phyloP scores from a whole-genome alignment of 2,797 vertebrate species.

The Myripristis murdjan region DNA sequence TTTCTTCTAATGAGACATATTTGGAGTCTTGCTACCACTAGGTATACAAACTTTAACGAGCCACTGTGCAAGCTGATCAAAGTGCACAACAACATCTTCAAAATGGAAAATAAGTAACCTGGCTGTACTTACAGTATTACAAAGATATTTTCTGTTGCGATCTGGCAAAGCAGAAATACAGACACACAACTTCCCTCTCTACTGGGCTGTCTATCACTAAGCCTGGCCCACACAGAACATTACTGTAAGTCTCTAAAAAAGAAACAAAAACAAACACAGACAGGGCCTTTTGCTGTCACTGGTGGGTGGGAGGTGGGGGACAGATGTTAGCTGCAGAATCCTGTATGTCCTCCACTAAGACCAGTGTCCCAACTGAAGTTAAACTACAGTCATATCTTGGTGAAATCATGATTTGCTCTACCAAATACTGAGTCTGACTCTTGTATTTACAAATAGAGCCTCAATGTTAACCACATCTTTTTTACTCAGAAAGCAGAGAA shows the following conservation, averaged over 20 bases:
- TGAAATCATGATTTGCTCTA: neutral
- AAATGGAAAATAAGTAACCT: slow-evolving; percentile 74
- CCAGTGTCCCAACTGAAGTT: neutral
- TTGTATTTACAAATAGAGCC: neutral
- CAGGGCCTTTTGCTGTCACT: neutral
- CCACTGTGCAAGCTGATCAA: slow-evolving; percentile 57
- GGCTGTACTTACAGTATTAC: slow-evolving; percentile 31
- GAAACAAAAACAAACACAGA: slow-evolving; percentile 21
- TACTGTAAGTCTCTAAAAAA: slow-evolving; percentile 17
- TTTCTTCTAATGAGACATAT: neutral
- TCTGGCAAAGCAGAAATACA: neutral
- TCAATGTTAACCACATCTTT: neutral
- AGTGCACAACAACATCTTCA: slow-evolving; percentile 63
- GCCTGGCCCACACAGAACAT: slow-evolving; percentile 1
- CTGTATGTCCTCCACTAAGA: neutral
- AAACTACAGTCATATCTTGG: neutral
- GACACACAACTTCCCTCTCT: neutral
- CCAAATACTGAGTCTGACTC: neutral
- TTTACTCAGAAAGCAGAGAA: neutral
- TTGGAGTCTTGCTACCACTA: neutral
- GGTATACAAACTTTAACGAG: slow-evolving; percentile 32
- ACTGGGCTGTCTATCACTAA: neutral
- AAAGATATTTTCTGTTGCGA: neutral
- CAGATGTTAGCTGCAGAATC: slow-evolving; percentile 18
- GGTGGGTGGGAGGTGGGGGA: neutral